Evolutionary conservation across 1,140 invertebrate species (phyloP), one percentile per base, ranked within the genome.

Genomic region (Sweltsa coloradensis): DNA sequence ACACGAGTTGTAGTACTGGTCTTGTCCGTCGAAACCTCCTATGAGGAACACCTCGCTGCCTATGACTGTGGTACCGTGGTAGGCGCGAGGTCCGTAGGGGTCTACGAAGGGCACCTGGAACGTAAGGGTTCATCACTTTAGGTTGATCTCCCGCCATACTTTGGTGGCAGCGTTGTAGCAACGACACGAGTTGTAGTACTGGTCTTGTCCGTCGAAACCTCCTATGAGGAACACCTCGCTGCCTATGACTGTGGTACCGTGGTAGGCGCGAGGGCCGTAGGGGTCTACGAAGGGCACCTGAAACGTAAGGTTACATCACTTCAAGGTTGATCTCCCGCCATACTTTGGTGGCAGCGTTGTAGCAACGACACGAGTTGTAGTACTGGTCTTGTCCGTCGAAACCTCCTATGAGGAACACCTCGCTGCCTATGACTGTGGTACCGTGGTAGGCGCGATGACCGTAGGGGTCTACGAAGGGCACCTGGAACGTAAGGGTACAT

Each of bases 191-290:
- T 64, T 66, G 42, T 70, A 67, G 34, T 72, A 55, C 11, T 70
- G 62, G 47, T 65, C 59, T 39, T 66, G 67, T 26, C 74, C 71
- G 57, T 75, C 72, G 60, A 71, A 76, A 13, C 73, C 73, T 46
- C 72, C 67, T 57, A 73, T 66, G 7, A 69, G 66, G 53, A 69
- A 73, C 39, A 72, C 63, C 5, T 47, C 47, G 14, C 57, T 62
- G 36, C 23, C 4, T 19, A 37, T 16, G 7, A n/a, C 36, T 5
- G 36, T 22, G 0, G 83, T 76, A 60, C 83, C 86, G 37, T 88
- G 81, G 57, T 84, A 85, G 61, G 81, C 85, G 27, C 82, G 62
- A n/a, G n/a, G n/a, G n/a, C n/a, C n/a, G n/a, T n/a, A n/a, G n/a
- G n/a, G n/a, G n/a, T n/a, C n/a, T n/a, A n/a, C n/a, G n/a, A n/a